Evolutionary conservation across 35 echinoderm and acorn worm species (phyloP).

Genomic region (Ptychodera flava): DNA sequence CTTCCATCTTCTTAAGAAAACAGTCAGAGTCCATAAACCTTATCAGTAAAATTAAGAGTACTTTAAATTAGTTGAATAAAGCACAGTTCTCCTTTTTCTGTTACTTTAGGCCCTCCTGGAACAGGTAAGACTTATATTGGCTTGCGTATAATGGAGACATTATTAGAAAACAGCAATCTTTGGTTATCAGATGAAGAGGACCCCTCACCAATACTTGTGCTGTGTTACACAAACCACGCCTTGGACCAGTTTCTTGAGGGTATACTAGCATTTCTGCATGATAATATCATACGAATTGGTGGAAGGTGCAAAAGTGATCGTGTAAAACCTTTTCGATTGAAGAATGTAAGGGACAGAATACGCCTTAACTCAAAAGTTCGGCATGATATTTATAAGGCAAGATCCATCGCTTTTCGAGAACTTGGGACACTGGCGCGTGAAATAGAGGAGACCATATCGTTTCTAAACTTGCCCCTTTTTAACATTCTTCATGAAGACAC

Average conservation of each 20-base stretch:
- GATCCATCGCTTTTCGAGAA: neutral
- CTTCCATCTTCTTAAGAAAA: too few species aligned
- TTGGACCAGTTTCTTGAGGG: slow-evolving; percentile 89
- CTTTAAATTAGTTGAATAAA: too few species aligned
- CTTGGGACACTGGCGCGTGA: neutral
- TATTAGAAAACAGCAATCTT: slow-evolving; percentile 31
- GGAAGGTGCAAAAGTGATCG: slow-evolving; percentile 23
- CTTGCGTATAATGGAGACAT: slow-evolving; percentile 49
- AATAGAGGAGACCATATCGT: neutral
- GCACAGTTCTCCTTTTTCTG: too few species aligned
- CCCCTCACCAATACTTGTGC: slow-evolving; percentile 47
- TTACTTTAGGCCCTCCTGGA: slow-evolving; percentile 50
- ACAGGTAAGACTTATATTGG: slow-evolving; percentile 86
- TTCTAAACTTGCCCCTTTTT: neutral
- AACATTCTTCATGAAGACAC: neutral
- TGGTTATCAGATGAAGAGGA: slow-evolving; percentile 13
- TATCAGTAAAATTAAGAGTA: too few species aligned
- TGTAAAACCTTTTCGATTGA: slow-evolving; percentile 22
- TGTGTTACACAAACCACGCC: slow-evolving; percentile 68
- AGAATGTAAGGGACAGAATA: neutral
- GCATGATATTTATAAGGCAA: neutral
- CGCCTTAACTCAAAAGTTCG: neutral
- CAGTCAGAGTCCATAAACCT: too few species aligned
- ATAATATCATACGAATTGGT: slow-evolving; percentile 54
- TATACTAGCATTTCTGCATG: slow-evolving; percentile 35